A percentile compares a stretch with the other conserved stretches of the same genome.
phyloP scores from a whole-genome alignment of 2,797 vertebrate species.

The Cuniculus paca region DNA sequence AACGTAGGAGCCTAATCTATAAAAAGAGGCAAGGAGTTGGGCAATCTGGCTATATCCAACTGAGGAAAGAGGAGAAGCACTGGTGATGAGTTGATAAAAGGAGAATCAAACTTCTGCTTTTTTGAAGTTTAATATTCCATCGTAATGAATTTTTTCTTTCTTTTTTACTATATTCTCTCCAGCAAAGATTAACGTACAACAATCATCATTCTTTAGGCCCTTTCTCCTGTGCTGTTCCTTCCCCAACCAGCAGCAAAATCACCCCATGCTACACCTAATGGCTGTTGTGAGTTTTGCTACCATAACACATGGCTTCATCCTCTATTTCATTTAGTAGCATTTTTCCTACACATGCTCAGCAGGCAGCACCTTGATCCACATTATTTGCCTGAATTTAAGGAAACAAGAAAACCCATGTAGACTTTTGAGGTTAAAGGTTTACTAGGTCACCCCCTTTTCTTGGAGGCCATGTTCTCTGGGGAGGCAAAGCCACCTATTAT shows the following conservation, averaged over 20 bases:
- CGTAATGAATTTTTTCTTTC: not conserved
- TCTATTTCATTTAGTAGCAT: not conserved
- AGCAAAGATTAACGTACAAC: not conserved
- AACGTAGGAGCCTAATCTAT: not conserved
- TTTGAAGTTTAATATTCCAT: not conserved
- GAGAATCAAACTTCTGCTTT: not conserved
- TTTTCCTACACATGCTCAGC: not conserved
- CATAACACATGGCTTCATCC: not conserved
- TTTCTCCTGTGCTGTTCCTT: not conserved
- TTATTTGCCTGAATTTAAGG: constrained; percentile 23
- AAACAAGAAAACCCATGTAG: constrained; percentile 32
- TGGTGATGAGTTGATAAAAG: not conserved
- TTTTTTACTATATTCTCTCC: not conserved
- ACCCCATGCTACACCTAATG: not conserved
- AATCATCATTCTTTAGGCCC: not conserved
- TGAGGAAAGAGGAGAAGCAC: not conserved
- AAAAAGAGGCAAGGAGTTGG: not conserved
- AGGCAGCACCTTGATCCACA: not conserved
- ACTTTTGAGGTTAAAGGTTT: constrained; percentile 20
- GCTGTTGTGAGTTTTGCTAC: not conserved
- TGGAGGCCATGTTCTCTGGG: not conserved
- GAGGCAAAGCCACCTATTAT: not conserved
- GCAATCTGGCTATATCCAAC: not conserved
- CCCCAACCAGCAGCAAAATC: not conserved
- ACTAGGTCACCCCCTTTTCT: not conserved